Evolutionary conservation across 1,140 invertebrate species (phyloP).

Genomic region (Artemia franciscana): DNA sequence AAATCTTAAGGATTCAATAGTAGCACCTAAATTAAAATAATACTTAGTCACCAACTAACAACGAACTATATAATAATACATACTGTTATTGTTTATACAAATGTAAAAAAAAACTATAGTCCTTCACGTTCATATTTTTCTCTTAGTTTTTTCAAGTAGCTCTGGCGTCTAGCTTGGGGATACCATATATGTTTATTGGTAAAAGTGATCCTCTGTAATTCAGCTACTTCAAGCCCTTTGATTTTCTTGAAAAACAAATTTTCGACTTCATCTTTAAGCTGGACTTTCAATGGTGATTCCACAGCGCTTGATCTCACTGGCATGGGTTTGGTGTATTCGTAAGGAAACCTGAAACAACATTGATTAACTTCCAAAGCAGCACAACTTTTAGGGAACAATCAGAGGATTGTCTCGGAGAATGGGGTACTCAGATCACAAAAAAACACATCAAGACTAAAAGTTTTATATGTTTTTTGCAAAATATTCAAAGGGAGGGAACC

Average conservation of each 20-base stretch:
- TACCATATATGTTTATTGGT: conserved; percentile 62
- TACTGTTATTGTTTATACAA: too few species aligned
- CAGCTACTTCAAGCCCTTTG: conserved; percentile 31
- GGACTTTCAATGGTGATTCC: conserved; percentile 13
- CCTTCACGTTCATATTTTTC: conserved; percentile 11
- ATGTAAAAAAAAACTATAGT: conserved; percentile 12
- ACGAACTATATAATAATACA: too few species aligned
- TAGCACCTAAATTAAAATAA: too few species aligned
- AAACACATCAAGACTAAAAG: too few species aligned
- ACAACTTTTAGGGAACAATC: too few species aligned
- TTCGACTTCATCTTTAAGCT: conserved; percentile 29
- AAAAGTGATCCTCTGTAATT: conserved; percentile 44
- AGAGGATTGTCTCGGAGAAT: too few species aligned
- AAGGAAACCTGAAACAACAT: conserved; percentile 35
- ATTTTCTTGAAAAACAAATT: conserved; percentile 37
- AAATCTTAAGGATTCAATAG: too few species aligned
- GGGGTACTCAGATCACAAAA: too few species aligned
- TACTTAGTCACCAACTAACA: too few species aligned
- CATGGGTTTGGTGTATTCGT: conserved; percentile 50
- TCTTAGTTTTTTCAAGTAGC: conserved; percentile 11
- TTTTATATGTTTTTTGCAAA: too few species aligned
- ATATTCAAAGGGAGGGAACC: too few species aligned
- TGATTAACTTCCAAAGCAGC: background rate
- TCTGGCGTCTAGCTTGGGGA: conserved; percentile 28
- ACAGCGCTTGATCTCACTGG: conserved; percentile 22